Percentiles rank a stretch among this genome's conserved stretches.
These are phyloP conservation scores for Zaprionus ornatus DNA, from an alignment of 1,140 invertebrate genomes.

Conservation along the genomic window DNA sequence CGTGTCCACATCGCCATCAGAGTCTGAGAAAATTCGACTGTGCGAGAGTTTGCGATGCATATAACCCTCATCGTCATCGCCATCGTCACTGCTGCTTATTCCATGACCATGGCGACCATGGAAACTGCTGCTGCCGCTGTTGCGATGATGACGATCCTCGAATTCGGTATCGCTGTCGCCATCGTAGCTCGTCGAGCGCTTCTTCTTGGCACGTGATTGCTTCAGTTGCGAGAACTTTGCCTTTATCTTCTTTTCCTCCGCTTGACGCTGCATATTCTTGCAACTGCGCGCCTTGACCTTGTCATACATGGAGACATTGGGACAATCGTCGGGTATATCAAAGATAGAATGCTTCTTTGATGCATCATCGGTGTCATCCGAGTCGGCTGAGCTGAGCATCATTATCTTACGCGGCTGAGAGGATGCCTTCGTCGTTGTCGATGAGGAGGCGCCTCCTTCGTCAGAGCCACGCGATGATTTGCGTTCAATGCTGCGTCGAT, in stretches of 20 bases:
- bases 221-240: constrained; percentile 95
- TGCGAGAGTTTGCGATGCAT: constrained; percentile 22
- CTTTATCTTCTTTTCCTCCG: constrained; percentile 94
- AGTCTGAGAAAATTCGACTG: constrained; percentile 71
- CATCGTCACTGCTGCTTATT: constrained; percentile 70
- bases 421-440: constrained; percentile 4
- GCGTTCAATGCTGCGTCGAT: constrained; percentile 63
- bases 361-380: constrained; percentile 89
- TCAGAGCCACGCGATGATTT: constrained; percentile 68
- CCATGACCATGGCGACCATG: constrained; percentile 62
- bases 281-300: constrained; percentile 98
- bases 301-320: constrained; percentile 99
- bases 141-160: constrained; percentile 82
- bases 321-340: constrained; percentile 94
- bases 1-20: constrained; percentile 49
- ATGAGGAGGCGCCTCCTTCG: constrained; percentile 35
- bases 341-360: constrained; percentile 96
- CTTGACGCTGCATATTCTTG: constrained; percentile 95
- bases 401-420: constrained; percentile 54
- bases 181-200: constrained; percentile 93
- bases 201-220: constrained; percentile 94
- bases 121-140: constrained; percentile 71
- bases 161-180: constrained; percentile 91
- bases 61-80: constrained; percentile 51
- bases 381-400: constrained; percentile 84